phyloP scores from a whole-genome alignment of 2,888 invertebrate species.

The Erebia epiphron region DNA sequence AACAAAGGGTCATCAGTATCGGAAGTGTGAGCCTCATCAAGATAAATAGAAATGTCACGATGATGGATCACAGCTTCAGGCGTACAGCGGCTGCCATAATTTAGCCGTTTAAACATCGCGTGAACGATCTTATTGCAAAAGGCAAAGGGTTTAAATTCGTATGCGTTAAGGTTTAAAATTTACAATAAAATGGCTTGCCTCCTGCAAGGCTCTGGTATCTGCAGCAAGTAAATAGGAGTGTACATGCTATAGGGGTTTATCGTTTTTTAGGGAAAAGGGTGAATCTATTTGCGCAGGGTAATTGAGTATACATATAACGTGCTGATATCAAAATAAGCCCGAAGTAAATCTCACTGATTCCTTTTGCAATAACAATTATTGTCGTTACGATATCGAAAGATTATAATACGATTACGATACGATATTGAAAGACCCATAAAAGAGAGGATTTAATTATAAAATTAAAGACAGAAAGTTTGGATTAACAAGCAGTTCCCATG shows the following conservation, averaged over 20 bases:
- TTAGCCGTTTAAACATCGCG: slow-evolving; percentile 45
- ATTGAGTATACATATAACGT: slow-evolving; percentile 43
- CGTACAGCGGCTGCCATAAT: slow-evolving; percentile 50
- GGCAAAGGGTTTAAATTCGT: slow-evolving; percentile 50
- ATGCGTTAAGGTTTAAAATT: slow-evolving; percentile 35
- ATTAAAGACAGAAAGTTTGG: no score
- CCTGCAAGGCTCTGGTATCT: slow-evolving; percentile 64
- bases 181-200: slow-evolving; percentile 46
- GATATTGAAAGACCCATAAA: no score
- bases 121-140: slow-evolving; percentile 39
- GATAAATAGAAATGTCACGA: slow-evolving; percentile 79
- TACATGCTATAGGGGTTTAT: slow-evolving; percentile 50
- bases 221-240: slow-evolving; percentile 60
- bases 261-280: slow-evolving; percentile 45
- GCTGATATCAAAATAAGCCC: slow-evolving; percentile 29
- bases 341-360: neutral
- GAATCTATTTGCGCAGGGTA: slow-evolving; percentile 44
- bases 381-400: no score
- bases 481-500: no score
- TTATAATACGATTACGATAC: no score
- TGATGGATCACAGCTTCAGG: slow-evolving; percentile 74
- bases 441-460: no score
- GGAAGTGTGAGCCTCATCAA: slow-evolving; percentile 75
- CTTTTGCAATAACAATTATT: neutral
- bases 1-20: slow-evolving; percentile 70